Evolutionary conservation across 2,797 vertebrate species (phyloP).

Genomic region (Cryptoprocta ferox): DNA sequence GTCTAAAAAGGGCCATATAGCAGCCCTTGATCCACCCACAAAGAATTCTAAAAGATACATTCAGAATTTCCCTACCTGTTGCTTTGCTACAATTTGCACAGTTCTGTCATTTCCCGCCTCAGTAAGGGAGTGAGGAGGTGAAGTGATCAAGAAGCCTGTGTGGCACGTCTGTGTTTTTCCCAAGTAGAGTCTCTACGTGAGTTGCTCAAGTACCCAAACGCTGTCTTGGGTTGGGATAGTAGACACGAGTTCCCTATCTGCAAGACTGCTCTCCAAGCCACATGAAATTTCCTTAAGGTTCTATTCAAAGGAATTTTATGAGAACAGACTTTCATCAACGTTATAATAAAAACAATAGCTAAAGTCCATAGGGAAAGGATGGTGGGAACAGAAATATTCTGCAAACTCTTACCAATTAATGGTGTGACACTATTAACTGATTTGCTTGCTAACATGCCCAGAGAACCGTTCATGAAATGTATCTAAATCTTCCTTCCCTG

Average conservation of each 20-base stretch:
- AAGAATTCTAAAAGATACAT: not conserved
- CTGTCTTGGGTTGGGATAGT: not conserved
- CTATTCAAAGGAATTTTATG: not conserved
- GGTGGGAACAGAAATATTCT: not conserved
- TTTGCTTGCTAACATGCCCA: not conserved
- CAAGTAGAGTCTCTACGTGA: too few species aligned
- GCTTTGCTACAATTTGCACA: too few species aligned
- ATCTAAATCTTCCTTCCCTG: not conserved
- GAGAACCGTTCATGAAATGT: accelerated
- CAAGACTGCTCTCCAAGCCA: not conserved
- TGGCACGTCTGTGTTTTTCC: not conserved
- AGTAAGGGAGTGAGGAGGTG: accelerated
- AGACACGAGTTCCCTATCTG: not conserved
- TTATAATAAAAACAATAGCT: not conserved
- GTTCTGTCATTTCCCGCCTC: not conserved
- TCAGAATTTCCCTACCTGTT: too few species aligned
- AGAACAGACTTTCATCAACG: not conserved
- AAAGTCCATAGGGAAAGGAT: not conserved
- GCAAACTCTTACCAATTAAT: not conserved
- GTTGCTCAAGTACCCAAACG: not conserved
- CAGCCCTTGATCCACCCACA: not conserved
- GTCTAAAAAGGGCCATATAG: not conserved
- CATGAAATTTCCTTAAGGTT: not conserved
- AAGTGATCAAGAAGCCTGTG: too few species aligned
- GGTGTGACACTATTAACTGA: not conserved